Base-by-base conservation (phyloP, 2,888 invertebrate species). In the Epistrophella euchroma region DNA sequence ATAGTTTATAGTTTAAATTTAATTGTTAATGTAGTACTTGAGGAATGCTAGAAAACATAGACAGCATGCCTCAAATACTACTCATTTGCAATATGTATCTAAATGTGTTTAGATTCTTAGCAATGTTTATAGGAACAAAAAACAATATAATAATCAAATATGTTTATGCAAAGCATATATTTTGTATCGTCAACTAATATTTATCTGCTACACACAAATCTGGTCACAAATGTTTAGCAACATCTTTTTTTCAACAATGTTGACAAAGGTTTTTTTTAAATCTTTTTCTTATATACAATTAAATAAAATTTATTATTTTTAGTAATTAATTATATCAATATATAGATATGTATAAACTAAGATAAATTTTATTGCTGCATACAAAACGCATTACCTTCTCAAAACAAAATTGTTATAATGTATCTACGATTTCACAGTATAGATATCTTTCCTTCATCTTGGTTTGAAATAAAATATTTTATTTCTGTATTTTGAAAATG, bases 11-110 rank as follows among this genome's bases (percentile, higher is more conserved):
- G 9, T 15, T 40, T 11, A 2, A 35, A 35, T 32, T 32, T 1
- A 32, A 1, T 1, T 1, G 9, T 7, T 35, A 11, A 2, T 0
- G 0, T 11, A n/a, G n/a, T n/a, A n/a, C n/a, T n/a, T n/a, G n/a
- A n/a, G n/a, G n/a, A 11, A 35, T 35, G 35, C 11, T 5, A 11
- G 2, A 0, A 11, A 35, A 35, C 11, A 11, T 5, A 11, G 2
- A 0, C 2, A 35, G 11, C 11, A 11, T 35, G 10, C 2, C 11
- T 37, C 11, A 4, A 37, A 7, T 13, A 37, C 4, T 37, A 4
- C 1, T 37, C 13, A 37, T 37, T 37, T 37, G 37, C 37, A 37
- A 13, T 7, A 37, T 37, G 37, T 37, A 37, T 37, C 32, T 9
- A 32, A 9, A 32, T 9, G 9, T 32, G 0, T 0, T 9, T 32